phyloP scores from a whole-genome alignment of 2,888 invertebrate genomes.

The Morpho helenor region DNA sequence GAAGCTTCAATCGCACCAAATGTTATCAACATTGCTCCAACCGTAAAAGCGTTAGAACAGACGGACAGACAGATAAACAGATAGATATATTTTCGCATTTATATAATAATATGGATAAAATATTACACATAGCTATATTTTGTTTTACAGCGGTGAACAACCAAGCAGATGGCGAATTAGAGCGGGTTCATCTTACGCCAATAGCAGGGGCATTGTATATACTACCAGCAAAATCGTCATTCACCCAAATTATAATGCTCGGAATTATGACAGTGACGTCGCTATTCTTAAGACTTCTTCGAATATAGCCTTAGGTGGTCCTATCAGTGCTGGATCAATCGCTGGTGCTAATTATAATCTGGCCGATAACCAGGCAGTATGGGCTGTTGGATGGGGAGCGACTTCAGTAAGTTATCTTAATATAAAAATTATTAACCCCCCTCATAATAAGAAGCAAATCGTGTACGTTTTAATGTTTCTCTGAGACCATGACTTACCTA shows the following conservation, averaged over 20 bases:
- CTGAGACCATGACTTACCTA: too few species aligned
- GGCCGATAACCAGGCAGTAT: slow-evolving; percentile 41
- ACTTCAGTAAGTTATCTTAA: slow-evolving; percentile 37
- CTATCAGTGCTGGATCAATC: slow-evolving; percentile 34
- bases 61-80: too few species aligned
- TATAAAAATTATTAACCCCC: not conserved
- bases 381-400: slow-evolving; percentile 53
- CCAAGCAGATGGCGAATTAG: slow-evolving; percentile 35
- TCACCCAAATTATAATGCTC: slow-evolving; percentile 33
- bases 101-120: too few species aligned
- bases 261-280: slow-evolving; percentile 37
- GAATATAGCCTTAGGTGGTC: slow-evolving; percentile 30
- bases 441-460: too few species aligned
- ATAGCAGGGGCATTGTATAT: slow-evolving; percentile 40
- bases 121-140: not conserved
- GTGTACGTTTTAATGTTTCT: too few species aligned
- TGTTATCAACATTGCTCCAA: too few species aligned
- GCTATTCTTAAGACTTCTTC: slow-evolving; percentile 36
- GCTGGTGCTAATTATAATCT: slow-evolving; percentile 45
- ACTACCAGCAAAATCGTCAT: slow-evolving; percentile 23
- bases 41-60: too few species aligned
- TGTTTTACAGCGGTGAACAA: slow-evolving; percentile 33
- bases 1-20: too few species aligned
- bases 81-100: too few species aligned
- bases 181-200: slow-evolving; percentile 37